Evolutionary conservation across 2,113 vertebrate species (phyloP).

Genomic region (Indicator indicator): DNA sequence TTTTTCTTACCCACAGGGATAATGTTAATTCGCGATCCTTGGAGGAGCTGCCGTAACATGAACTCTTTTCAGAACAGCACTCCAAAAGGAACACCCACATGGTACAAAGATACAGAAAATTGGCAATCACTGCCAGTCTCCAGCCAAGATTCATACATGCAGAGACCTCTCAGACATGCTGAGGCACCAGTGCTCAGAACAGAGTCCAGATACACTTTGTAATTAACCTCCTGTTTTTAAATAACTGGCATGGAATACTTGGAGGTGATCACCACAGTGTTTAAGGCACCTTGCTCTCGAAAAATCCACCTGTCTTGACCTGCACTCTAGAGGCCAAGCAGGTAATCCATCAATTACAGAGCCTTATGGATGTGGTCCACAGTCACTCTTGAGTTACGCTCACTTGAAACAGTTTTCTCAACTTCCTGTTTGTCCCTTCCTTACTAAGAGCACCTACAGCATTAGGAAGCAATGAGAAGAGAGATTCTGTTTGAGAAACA

Average conservation of each 20-base stretch:
- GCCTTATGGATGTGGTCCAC: neutral
- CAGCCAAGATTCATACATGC: rapidly evolving
- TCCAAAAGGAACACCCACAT: rapidly evolving
- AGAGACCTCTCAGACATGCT: rapidly evolving
- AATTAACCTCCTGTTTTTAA: neutral
- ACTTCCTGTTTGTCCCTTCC: neutral
- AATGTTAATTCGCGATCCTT: rapidly evolving
- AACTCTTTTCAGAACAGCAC: neutral
- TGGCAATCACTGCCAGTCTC: rapidly evolving
- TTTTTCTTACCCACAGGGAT: neutral
- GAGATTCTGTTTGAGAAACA: neutral
- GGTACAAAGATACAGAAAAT: rapidly evolving
- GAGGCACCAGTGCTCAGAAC: rapidly evolving
- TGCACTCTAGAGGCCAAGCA: rapidly evolving
- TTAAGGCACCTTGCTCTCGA: neutral
- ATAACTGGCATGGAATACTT: neutral
- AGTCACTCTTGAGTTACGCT: rapidly evolving
- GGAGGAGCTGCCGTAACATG: rapidly evolving
- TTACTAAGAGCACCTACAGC: neutral
- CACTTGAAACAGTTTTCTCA: neutral
- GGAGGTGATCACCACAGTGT: neutral
- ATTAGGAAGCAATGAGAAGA: rapidly evolving
- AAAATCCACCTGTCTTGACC: neutral
- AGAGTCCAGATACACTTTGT: rapidly evolving
- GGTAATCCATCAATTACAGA: rapidly evolving